These are phyloP conservation scores for Musca domestica DNA, from an alignment of 1,140 invertebrate genomes.

Conservation along the genomic window DNA sequence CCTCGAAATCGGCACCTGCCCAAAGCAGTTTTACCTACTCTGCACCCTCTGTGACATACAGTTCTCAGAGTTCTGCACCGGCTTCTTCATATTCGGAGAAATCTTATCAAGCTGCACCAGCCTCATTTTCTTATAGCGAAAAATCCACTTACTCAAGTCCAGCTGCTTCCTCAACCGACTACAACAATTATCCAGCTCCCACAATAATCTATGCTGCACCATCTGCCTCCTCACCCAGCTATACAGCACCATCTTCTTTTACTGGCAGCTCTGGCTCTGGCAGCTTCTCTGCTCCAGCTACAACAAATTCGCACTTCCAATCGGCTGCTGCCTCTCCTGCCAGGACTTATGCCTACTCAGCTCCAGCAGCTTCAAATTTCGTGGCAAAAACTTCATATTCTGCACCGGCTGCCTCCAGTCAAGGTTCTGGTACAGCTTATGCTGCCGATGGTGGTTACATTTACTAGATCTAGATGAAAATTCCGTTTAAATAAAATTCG, in stretches of 20 bases:
- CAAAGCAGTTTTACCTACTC: not conserved
- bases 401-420: not conserved
- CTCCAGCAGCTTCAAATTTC: not conserved
- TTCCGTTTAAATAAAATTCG: no score
- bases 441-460: constrained; percentile 46
- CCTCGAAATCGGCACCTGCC: no score
- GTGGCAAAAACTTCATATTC: no score
- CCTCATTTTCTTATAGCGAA: no score
- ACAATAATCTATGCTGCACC: no score
- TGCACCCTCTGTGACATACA: not conserved
- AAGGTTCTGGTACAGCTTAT: constrained; percentile 34
- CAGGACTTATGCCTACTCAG: not conserved
- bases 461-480: constrained; percentile 29
- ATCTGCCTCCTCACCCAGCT: no score
- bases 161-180: no score
- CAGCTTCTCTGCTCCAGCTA: not conserved
- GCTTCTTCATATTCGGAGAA: not conserved
- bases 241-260: not conserved
- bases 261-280: not conserved
- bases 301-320: not conserved
- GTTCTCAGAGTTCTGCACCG: not conserved
- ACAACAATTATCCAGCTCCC: no score
- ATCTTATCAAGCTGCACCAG: no score
- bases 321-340: not conserved
- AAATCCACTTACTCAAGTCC: no score